Evolutionary conservation across 2,888 invertebrate species (phyloP), one percentile per base, ranked within the genome.

Genomic region (Psylliodes chrysocephalus): DNA sequence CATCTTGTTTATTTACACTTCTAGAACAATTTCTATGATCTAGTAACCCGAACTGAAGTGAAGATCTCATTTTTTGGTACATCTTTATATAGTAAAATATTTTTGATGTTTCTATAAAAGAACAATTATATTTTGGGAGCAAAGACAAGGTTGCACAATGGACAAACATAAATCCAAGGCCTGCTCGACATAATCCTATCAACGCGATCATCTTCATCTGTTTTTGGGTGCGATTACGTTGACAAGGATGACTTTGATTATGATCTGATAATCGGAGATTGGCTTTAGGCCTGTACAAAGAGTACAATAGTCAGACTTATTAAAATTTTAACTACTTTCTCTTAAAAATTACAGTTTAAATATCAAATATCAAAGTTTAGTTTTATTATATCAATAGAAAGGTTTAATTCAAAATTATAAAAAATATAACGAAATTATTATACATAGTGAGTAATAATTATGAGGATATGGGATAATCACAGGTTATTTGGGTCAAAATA

Each of bases 131-230:
- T 55, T 55, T 55, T 53, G 25, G 44, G 55, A 55, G 44, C 44
- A 55, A 44, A 28, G n/a, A 30, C 55, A 44, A 55, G 55, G 44
- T 55, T 55, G 44, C 28, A 28, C 44, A 44, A 46, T 55, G 44
- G 15, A 28, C 44, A 44, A 46, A 38, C 38, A 17, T 28, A 49
- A 25, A 28, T 33, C 46, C 46, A 56, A 56, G 56, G 55, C 18
- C 44, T 17, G 53, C 40, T 53, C 19, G 30, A 18, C 44, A 18
- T 56, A 56, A 56, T 56, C 56, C 56, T 56, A 56, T 56, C 56
- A 40, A 19, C 18, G 18, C 46, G 35, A 46, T 44, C 56, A 56
- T 56, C 56, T 56, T 56, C 56, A 14, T 12, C 30, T 46, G 8
- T 19, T 44, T 46, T 18, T 44, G 44, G 33, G 38, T 22, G 38